Conservation (phyloP, 2,113 vertebrate genomes). For the Spheniscus mendiculus region DNA sequence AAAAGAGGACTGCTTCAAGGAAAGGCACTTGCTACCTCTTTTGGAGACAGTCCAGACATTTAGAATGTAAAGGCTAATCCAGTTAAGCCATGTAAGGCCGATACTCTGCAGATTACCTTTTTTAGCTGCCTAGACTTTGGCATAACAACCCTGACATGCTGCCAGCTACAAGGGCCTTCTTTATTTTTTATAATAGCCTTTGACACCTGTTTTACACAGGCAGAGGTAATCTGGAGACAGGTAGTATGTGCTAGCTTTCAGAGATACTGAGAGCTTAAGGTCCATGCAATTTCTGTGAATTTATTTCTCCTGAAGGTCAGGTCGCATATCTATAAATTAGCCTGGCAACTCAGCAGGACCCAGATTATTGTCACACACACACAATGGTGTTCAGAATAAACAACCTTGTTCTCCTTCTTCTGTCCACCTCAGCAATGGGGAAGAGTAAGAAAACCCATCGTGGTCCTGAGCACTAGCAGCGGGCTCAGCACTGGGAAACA, state of each 20-base stretch:
- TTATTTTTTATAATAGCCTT: neutral
- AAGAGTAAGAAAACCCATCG: accelerated
- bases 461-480: neutral
- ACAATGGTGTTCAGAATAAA: neutral
- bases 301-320: neutral
- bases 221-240: neutral
- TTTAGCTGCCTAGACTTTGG: neutral
- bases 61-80: neutral
- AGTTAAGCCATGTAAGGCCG: neutral
- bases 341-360: neutral
- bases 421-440: neutral
- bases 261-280: neutral
- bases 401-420: neutral
- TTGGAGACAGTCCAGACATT: neutral
- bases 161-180: neutral
- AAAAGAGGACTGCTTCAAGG: neutral
- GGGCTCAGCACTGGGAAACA: neutral
- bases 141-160: neutral
- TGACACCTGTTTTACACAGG: neutral
- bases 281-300: neutral
- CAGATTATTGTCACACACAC: neutral
- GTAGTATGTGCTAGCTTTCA: neutral
- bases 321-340: neutral
- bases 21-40: neutral
- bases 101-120: neutral